These are phyloP conservation scores for Oostethus manadensis DNA, from an alignment of 2,113 vertebrate species.

Conservation along the genomic window DNA sequence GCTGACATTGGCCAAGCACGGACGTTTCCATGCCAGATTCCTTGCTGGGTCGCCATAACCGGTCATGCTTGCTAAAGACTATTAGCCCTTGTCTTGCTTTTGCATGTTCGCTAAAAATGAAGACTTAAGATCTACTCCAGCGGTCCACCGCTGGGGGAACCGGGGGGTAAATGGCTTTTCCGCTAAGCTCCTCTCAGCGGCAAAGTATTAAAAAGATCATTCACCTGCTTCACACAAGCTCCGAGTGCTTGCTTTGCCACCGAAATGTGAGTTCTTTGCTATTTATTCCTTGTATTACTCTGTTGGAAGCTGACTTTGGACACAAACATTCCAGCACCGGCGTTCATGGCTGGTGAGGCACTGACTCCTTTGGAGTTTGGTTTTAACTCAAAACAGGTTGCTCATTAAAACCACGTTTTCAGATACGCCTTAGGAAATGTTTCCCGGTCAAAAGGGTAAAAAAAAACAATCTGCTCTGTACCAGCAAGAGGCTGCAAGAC, in stretches of 20 bases:
- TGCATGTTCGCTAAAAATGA: conserved; percentile 14
- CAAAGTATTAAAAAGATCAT: conserved; percentile 28
- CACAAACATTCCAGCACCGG: no score
- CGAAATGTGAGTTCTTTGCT: conserved; percentile 4
- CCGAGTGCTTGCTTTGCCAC: conserved; percentile 1
- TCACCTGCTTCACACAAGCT: conserved; percentile 26
- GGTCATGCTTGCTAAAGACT: neutral
- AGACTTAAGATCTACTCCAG: conserved; percentile 35
- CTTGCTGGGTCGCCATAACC: neutral
- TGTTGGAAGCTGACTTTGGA: neutral
- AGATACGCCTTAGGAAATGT: no score
- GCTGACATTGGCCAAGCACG: conserved; percentile 32
- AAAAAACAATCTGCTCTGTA: no score
- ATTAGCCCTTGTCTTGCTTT: conserved; percentile 20
- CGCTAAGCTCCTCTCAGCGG: conserved; percentile 24
- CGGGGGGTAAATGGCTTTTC: conserved; percentile 22
- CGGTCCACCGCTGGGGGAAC: conserved; percentile 32
- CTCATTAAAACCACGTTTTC: no score
- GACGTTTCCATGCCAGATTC: conserved; percentile 42
- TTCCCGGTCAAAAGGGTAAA: no score
- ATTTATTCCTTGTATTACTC: no score
- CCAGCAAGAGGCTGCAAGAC: no score
- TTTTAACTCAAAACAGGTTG: no score
- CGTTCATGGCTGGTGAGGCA: no score
- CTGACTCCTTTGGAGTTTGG: no score